Percentiles rank a stretch among this genome's conserved stretches.
Conservation (phyloP, 2,113 vertebrate species). For the Columba livia region DNA sequence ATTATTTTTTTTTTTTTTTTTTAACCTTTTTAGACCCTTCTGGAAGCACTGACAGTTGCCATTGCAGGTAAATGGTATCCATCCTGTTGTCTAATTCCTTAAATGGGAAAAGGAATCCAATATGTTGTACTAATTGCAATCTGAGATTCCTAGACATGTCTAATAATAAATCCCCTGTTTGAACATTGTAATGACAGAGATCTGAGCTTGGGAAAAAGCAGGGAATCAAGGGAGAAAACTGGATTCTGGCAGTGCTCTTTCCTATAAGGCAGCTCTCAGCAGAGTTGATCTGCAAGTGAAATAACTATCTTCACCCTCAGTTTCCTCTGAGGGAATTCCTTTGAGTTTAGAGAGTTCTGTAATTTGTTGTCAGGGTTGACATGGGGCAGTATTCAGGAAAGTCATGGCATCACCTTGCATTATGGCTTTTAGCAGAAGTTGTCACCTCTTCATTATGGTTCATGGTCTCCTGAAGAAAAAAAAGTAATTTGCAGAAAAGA, state of each 20-base stretch:
- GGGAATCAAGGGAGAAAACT: background rate
- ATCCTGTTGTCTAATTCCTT: background rate
- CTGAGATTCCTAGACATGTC: background rate
- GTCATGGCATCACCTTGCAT: background rate
- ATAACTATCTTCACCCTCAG: background rate
- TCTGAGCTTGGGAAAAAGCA: background rate
- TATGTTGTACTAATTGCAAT: background rate
- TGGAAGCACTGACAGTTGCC: constrained; percentile 89
- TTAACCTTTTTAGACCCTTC: constrained; percentile 80
- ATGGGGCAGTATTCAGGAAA: accelerated
- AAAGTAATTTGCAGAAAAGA: background rate
- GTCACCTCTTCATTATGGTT: background rate
- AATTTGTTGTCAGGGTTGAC: background rate
- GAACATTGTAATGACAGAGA: background rate
- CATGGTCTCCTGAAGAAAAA: background rate
- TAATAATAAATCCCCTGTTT: background rate
- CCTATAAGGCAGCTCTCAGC: background rate
- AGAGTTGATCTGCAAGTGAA: background rate
- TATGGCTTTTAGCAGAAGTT: background rate
- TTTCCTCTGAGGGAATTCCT: background rate
- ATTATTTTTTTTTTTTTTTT: background rate
- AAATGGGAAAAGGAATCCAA: background rate
- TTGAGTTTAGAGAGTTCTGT: background rate
- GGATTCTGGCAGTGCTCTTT: background rate
- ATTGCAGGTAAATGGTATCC: constrained; percentile 79